These are phyloP conservation scores for Dryomyza anilis DNA, from an alignment of 2,888 invertebrate genomes.

Conservation along the genomic window DNA sequence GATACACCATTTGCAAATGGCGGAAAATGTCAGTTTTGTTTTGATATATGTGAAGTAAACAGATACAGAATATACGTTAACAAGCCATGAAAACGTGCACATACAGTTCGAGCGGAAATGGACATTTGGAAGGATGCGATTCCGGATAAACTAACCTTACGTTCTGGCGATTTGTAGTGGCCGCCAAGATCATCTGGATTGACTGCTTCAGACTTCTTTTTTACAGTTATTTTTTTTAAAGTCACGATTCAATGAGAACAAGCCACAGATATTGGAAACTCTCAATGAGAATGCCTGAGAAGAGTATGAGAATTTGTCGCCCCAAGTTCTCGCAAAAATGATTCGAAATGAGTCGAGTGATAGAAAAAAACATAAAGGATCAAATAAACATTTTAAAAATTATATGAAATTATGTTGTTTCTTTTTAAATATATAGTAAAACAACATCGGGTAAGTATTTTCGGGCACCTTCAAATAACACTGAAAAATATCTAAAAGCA, in stretches of 20 bases:
- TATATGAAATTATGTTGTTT: too few species aligned
- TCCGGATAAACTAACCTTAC: too few species aligned
- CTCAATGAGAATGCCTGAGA: background rate
- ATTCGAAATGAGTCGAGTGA: too few species aligned
- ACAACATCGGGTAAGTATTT: too few species aligned
- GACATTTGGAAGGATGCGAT: background rate
- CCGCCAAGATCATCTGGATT: background rate
- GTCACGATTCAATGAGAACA: background rate
- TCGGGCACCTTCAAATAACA: too few species aligned
- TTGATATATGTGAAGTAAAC: background rate
- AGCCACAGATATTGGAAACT: background rate
- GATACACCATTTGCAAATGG: background rate
- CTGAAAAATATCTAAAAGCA: too few species aligned
- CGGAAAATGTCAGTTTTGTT: background rate
- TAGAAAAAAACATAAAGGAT: too few species aligned
- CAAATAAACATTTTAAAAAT: too few species aligned
- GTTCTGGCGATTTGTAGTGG: background rate
- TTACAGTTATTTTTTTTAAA: background rate
- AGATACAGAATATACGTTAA: background rate
- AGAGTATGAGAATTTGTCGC: background rate
- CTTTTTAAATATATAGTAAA: too few species aligned
- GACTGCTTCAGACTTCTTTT: background rate
- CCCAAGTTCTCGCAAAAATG: background rate
- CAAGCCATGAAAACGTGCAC: background rate
- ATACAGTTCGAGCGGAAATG: background rate